phyloP scores from a whole-genome alignment of 2,888 invertebrate genomes.

The Heliconius sara region DNA sequence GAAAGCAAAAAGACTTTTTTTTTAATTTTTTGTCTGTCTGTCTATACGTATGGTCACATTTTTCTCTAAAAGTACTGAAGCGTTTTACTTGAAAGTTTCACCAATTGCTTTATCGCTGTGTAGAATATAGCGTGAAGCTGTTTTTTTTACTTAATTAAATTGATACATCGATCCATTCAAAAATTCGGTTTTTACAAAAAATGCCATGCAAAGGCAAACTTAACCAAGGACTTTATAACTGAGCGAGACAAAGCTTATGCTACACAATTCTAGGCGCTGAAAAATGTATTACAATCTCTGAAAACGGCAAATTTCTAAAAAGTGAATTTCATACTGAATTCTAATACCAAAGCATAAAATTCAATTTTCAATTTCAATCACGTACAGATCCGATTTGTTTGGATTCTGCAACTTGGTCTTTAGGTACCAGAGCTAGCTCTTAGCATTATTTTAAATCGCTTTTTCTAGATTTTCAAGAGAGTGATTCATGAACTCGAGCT shows the following conservation, averaged over 20 bases:
- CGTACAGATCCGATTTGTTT: conserved; percentile 29
- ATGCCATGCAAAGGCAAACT: background rate
- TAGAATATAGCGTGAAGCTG: no score
- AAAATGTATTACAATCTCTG: conserved; percentile 33
- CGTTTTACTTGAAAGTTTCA: no score
- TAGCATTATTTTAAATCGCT: conserved; percentile 41
- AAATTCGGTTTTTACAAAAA: no score
- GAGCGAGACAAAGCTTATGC: conserved; percentile 19
- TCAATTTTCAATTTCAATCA: conserved; percentile 26
- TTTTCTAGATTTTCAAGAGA: conserved; percentile 36
- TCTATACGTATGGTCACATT: no score
- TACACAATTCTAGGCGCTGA: conserved; percentile 28
- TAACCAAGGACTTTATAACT: conserved; percentile 19
- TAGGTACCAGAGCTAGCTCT: conserved; percentile 39
- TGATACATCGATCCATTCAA: no score
- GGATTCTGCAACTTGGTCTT: conserved; percentile 33
- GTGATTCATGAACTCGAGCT: conserved; percentile 27
- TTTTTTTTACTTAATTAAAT: no score
- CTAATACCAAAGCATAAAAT: conserved; percentile 11
- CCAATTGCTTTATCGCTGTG: no score
- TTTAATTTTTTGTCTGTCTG: no score
- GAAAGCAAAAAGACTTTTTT: no score
- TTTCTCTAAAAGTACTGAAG: no score
- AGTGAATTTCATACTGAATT: conserved; percentile 23
- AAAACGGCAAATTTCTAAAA: conserved; percentile 11